Evolutionary conservation across 2,888 invertebrate genomes (phyloP).

Genomic region (Sympetrum striolatum): DNA sequence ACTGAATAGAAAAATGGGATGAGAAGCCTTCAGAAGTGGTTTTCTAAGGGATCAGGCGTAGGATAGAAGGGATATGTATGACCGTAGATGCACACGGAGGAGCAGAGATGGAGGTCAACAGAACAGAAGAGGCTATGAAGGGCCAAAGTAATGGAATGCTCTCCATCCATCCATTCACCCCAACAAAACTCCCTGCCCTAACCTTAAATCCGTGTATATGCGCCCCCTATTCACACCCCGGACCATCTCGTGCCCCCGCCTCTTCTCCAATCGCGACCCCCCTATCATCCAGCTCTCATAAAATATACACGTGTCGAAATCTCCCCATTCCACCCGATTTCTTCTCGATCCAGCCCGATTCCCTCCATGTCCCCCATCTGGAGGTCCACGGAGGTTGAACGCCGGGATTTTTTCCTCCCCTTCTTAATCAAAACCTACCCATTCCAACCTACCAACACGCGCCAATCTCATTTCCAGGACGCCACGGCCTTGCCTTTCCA

Average conservation of each 20-base stretch:
- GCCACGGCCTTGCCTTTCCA: background rate
- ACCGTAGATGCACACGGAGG: background rate
- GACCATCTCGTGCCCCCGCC: background rate
- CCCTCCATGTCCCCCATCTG: background rate
- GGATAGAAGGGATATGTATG: background rate
- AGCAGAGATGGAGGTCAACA: background rate
- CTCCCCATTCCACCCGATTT: background rate
- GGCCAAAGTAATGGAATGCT: background rate
- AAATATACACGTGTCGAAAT: background rate
- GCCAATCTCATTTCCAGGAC: background rate
- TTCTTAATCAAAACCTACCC: background rate
- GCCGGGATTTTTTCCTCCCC: background rate
- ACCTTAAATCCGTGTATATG: background rate
- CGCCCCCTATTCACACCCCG: conserved; percentile 16
- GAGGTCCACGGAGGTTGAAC: background rate
- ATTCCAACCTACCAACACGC: background rate
- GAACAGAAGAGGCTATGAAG: background rate
- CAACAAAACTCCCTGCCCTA: background rate
- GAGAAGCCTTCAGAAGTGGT: background rate
- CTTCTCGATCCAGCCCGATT: background rate
- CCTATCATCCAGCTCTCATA: conserved; percentile 10
- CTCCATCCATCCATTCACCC: background rate
- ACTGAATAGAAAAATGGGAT: conserved; percentile 24
- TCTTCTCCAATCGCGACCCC: background rate
- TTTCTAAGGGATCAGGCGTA: background rate